These are phyloP conservation scores for Sialis lutaria DNA, from an alignment of 2,888 invertebrate species.

Conservation along the genomic window DNA sequence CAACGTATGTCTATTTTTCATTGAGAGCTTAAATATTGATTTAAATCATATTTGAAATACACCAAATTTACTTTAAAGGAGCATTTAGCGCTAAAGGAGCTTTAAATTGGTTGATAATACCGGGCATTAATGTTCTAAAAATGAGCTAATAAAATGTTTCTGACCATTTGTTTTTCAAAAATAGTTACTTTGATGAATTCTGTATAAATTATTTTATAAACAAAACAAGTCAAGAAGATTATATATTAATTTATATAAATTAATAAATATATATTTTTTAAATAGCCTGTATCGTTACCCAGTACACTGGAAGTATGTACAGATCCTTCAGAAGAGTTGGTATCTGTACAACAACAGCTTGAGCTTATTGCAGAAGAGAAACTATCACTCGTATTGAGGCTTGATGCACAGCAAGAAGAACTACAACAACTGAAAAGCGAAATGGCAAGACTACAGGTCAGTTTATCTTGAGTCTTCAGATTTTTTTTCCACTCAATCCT, in stretches of 20 bases:
- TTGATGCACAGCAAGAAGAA: conserved; percentile 47
- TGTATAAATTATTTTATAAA: too few species aligned
- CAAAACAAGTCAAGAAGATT: too few species aligned
- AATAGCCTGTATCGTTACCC: background rate
- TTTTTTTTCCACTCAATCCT: background rate
- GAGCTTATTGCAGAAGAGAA: conserved; percentile 47
- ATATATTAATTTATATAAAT: background rate
- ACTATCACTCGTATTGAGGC: conserved; percentile 41
- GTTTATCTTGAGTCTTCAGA: conserved; percentile 4
- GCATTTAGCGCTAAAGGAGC: too few species aligned
- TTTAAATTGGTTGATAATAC: too few species aligned
- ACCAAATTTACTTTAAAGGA: too few species aligned
- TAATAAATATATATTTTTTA: conserved; percentile 3
- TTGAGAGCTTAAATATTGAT: too few species aligned
- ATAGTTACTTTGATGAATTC: too few species aligned
- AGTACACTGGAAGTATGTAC: conserved; percentile 8
- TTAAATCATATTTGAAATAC: too few species aligned
- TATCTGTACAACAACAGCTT: conserved; percentile 42
- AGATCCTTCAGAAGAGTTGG: conserved; percentile 31
- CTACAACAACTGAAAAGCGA: conserved; percentile 48
- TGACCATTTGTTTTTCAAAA: too few species aligned
- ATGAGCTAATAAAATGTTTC: too few species aligned
- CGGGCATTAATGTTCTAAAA: too few species aligned
- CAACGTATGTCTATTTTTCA: too few species aligned
- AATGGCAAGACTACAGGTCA: conserved; percentile 51